Conservation (phyloP, 2,797 vertebrate genomes). For the Ibycter americanus region DNA sequence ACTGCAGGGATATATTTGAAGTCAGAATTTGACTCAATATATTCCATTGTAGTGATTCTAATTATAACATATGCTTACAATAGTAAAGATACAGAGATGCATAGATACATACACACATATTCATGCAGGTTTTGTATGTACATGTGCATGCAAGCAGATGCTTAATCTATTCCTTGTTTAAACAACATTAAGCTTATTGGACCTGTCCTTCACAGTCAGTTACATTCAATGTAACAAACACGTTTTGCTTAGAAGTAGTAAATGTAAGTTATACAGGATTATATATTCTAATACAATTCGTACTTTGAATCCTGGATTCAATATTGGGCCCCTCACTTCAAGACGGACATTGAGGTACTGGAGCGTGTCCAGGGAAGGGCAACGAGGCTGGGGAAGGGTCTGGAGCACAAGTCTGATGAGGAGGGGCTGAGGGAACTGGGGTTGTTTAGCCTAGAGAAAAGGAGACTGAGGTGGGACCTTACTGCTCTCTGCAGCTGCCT, state of each 20-base stretch:
- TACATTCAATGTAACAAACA: not conserved
- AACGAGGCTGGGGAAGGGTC: no score
- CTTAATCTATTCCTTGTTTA: not conserved
- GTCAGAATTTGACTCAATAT: not conserved
- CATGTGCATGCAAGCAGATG: not conserved
- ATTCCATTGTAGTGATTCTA: not conserved
- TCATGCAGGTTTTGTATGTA: not conserved
- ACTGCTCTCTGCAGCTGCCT: no score
- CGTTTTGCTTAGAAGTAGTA: not conserved
- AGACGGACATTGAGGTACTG: no score
- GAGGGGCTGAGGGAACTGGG: no score
- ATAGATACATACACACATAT: not conserved
- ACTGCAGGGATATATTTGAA: not conserved
- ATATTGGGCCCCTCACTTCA: no score
- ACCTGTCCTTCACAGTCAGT: not conserved
- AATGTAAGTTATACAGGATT: not conserved
- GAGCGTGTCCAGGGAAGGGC: no score
- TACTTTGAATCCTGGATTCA: no score
- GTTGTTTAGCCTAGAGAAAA: no score
- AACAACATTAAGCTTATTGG: not conserved
- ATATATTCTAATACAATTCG: no score
- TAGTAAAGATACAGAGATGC: not conserved
- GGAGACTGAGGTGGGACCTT: no score
- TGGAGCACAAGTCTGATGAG: no score
- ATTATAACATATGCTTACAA: not conserved